Percentiles rank a stretch among this genome's conserved stretches.
Conservation (phyloP, 2,888 invertebrate species). For the Folsomia manolachei region DNA sequence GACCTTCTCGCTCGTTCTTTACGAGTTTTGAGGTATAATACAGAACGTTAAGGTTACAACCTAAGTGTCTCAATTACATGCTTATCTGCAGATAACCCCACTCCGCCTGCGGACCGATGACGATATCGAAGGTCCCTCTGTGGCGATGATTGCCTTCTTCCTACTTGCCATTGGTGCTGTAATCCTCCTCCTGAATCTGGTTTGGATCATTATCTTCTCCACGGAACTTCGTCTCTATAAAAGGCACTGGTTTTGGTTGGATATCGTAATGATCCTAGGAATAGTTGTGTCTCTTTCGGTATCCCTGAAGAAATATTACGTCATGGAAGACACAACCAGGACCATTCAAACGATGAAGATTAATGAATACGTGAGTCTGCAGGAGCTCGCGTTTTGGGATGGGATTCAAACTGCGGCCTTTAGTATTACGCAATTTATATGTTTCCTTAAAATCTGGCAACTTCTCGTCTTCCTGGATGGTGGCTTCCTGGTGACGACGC, state of each 20-base stretch:
- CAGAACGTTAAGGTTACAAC: no score
- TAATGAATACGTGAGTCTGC: conserved; percentile 35
- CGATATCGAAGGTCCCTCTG: conserved; percentile 17
- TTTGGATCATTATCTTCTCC: neutral
- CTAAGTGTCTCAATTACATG: no score
- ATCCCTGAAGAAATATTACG: neutral
- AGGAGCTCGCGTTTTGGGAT: conserved; percentile 29
- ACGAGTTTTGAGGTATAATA: conserved; percentile 24
- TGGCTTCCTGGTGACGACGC: conserved; percentile 29
- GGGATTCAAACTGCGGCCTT: conserved; percentile 22
- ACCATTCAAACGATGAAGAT: conserved; percentile 20
- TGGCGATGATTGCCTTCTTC: neutral
- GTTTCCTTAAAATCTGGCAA: conserved; percentile 35
- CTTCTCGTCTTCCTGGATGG: conserved; percentile 32
- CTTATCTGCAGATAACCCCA: conserved; percentile 31
- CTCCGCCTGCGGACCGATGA: conserved; percentile 23
- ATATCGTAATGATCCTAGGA: conserved; percentile 25
- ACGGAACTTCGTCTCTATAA: neutral
- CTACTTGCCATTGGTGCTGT: neutral
- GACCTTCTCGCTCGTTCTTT: conserved; percentile 26
- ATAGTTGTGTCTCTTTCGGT: conserved; percentile 16
- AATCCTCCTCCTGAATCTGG: neutral
- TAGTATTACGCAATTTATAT: conserved; percentile 27
- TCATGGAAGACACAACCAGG: neutral
- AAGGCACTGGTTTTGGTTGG: conserved; percentile 33